Percentiles rank a stretch among this genome's conserved stretches.
Evolutionary conservation across 2,113 vertebrate species (phyloP).

Genomic region (Todiramphus chloris): DNA sequence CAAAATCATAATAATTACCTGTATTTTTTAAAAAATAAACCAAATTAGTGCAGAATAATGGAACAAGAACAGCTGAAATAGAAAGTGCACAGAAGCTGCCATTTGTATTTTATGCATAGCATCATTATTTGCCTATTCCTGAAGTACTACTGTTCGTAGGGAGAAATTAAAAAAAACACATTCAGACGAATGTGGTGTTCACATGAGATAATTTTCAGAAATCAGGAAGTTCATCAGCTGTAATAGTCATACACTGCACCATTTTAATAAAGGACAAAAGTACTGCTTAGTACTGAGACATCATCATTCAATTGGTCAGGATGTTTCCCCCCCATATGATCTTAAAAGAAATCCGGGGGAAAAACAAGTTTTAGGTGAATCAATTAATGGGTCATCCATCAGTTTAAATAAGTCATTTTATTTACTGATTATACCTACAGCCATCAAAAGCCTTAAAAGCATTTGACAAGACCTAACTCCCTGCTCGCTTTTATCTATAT

Average conservation of each 20-base stretch:
- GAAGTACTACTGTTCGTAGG: constrained; percentile 79
- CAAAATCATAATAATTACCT: background rate
- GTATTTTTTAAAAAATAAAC: background rate
- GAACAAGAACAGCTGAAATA: background rate
- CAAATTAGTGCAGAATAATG: background rate
- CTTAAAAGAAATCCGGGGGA: background rate
- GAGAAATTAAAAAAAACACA: constrained; percentile 57
- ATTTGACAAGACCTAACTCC: background rate
- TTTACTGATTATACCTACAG: background rate
- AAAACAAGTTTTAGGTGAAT: background rate
- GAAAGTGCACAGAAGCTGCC: background rate
- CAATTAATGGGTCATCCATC: background rate
- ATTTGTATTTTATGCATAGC: constrained; percentile 46
- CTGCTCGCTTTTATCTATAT: background rate
- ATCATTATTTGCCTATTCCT: constrained; percentile 69
- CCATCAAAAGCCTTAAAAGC: constrained; percentile 6
- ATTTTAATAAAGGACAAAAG: background rate
- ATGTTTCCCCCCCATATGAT: background rate
- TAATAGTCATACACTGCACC: background rate
- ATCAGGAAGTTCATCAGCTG: background rate
- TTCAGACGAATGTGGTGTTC: constrained; percentile 45
- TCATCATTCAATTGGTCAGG: background rate
- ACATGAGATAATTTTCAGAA: background rate
- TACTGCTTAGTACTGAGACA: background rate
- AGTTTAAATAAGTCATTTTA: background rate